Base-by-base conservation (phyloP, 2,888 invertebrate species). In the Eretmocerus hayati region DNA sequence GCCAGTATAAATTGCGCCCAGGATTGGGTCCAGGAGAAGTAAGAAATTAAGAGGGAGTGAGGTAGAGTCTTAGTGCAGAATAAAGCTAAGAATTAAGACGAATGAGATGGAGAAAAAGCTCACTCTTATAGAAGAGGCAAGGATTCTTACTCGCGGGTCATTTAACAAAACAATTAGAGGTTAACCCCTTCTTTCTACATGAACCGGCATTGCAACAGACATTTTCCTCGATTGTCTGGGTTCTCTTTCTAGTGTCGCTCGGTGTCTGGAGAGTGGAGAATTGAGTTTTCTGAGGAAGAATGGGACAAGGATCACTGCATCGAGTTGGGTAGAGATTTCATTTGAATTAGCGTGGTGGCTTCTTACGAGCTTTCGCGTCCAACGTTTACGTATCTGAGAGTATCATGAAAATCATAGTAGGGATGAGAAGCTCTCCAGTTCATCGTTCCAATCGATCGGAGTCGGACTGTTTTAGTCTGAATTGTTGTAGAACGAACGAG, bases 151-250 rank as follows among this genome's bases (percentile, higher is more conserved):
- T 71, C 65, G 68, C 71, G 71, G 67, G 69, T 71, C 71, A 71
- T 71, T 71, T 70, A 71, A 71, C 71, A 71, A 71, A 71, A 71
- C 71, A 71, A 71, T 71, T 71, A 71, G 69, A 69, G 66, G 69
- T 69, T 71, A 71, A 71, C 71, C 67, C 71, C 70, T 69, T 69
- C 65, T 62, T 58, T 46, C 35, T n/a, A n/a, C n/a, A n/a, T n/a
- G n/a, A n/a, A n/a, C n/a, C n/a, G n/a, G n/a, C n/a, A n/a, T n/a
- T n/a, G n/a, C n/a, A n/a, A n/a, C n/a, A n/a, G n/a, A n/a, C n/a
- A n/a, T n/a, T n/a, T n/a, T n/a, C n/a, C n/a, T n/a, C n/a, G n/a
- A n/a, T n/a, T n/a, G n/a, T n/a, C n/a, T n/a, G 41, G 43, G 23
- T 31, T 33, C 39, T 32, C 26, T 20, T 15, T 21, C n/a, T 42